Conservation (phyloP, 1,140 invertebrate genomes). For the Rhyacophila brunnea region DNA sequence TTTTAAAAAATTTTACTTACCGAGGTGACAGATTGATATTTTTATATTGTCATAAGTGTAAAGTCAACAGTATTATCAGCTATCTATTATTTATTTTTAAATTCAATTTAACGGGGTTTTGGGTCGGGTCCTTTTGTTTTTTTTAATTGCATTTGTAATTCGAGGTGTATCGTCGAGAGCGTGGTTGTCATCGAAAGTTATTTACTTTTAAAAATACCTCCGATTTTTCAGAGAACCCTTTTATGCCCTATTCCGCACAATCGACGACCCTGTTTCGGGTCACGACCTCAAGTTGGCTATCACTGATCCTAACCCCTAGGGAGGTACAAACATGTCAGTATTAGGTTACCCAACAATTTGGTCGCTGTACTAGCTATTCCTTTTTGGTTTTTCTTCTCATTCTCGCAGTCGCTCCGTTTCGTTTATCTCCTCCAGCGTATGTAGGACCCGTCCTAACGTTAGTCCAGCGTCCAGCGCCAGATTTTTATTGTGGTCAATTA, state of each 20-base stretch:
- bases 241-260: background rate
- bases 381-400: conserved; percentile 7
- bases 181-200: too few relatives aligned
- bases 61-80: too few relatives aligned
- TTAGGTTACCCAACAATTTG: conserved; percentile 14
- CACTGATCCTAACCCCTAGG: conserved; percentile 7
- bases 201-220: too few relatives aligned
- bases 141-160: too few relatives aligned
- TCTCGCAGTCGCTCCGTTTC: background rate
- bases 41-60: too few relatives aligned
- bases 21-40: too few relatives aligned
- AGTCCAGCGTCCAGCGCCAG: conserved; percentile 2
- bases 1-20: too few relatives aligned
- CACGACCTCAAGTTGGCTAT: conserved; percentile 13
- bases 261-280: background rate
- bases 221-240: background rate
- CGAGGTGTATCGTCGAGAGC: too few relatives aligned
- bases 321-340: conserved; percentile 20
- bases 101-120: too few relatives aligned
- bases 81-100: too few relatives aligned
- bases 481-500: conserved; percentile 35
- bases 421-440: too few relatives aligned
- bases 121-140: too few relatives aligned
- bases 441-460: background rate
- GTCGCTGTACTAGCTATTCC: background rate